Evolutionary conservation across 2,888 invertebrate genomes (phyloP).

Genomic region (Lasioglossum zephyrum): DNA sequence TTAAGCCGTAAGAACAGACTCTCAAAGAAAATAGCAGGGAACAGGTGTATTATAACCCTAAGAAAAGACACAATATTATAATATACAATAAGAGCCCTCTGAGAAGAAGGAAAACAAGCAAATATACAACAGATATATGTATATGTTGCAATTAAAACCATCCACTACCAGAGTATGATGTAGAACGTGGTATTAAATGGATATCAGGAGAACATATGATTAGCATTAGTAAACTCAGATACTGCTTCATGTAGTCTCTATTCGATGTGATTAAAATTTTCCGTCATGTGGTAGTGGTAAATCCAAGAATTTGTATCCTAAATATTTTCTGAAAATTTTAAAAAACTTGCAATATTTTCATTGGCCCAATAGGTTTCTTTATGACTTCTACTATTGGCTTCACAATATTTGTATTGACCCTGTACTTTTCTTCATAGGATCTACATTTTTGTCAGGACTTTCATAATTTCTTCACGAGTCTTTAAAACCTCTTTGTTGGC

Average conservation of each 20-base stretch:
- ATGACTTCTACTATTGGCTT: neutral
- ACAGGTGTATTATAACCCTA: neutral
- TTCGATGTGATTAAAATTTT: too few species aligned
- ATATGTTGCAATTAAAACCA: neutral
- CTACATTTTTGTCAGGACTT: neutral
- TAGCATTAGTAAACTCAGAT: neutral
- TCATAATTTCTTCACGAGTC: neutral
- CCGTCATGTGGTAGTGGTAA: too few species aligned
- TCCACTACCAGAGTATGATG: neutral
- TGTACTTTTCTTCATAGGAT: neutral
- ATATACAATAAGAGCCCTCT: neutral
- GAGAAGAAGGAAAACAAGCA: neutral
- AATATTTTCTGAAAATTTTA: too few species aligned
- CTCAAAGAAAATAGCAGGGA: neutral
- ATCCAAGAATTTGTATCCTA: too few species aligned
- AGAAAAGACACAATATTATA: neutral
- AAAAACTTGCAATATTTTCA: neutral
- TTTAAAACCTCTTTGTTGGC: neutral
- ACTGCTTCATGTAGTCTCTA: neutral
- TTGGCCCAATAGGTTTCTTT: neutral
- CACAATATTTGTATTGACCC: neutral
- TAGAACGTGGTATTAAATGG: neutral
- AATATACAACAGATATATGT: neutral
- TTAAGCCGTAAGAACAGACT: neutral
- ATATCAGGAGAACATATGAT: neutral